Conservation (phyloP, 1,140 invertebrate species). For the Drosophila pseudoananassae region DNA sequence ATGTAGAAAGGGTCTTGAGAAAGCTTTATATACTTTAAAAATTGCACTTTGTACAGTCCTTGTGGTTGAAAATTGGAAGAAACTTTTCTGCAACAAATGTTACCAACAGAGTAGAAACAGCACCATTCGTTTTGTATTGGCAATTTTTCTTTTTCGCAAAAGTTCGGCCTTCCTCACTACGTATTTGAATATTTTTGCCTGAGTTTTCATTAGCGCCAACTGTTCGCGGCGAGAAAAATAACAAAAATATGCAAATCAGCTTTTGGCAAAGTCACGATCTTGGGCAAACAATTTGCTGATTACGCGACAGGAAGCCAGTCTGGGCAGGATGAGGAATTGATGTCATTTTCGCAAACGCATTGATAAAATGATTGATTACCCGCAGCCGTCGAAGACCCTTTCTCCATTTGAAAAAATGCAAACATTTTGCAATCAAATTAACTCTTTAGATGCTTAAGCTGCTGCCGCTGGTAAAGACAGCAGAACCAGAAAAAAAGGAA, state of each 20-base stretch:
- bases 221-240: constrained; percentile 67
- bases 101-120: constrained; percentile 13
- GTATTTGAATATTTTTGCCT: constrained; percentile 22
- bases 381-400: constrained; percentile 52
- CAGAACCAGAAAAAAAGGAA: constrained; percentile 56
- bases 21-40: neutral
- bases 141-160: constrained; percentile 45
- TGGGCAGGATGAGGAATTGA: constrained; percentile 61
- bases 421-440: constrained; percentile 83
- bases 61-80: neutral
- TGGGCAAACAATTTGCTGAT: constrained; percentile 79
- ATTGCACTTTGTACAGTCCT: neutral
- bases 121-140: constrained; percentile 19
- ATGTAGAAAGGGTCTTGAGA: neutral
- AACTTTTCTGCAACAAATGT: constrained; percentile 54
- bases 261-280: constrained; percentile 79
- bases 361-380: constrained; percentile 82
- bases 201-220: constrained; percentile 76
- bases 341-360: constrained; percentile 79
- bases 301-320: constrained; percentile 51
- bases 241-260: constrained; percentile 76
- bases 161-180: constrained; percentile 30
- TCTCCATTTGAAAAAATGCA: constrained; percentile 42
- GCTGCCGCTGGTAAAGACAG: constrained; percentile 6
- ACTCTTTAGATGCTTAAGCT: constrained; percentile 78